Evolutionary conservation across 2,797 vertebrate genomes (phyloP).

Genomic region (Siniperca obscura): DNA sequence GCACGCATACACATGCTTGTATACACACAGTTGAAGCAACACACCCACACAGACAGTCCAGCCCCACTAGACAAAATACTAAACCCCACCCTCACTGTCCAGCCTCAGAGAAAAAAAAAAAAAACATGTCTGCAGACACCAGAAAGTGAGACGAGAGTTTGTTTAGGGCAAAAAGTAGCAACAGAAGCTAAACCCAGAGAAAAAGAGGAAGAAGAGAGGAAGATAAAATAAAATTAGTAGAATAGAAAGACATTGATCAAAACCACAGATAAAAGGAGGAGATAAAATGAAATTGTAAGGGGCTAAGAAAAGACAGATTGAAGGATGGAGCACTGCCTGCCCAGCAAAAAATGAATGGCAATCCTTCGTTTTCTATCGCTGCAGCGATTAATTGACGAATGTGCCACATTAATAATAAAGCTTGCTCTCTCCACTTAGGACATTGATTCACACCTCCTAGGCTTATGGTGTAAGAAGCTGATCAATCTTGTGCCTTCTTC

Average conservation of each 20-base stretch:
- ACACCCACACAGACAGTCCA: constrained; percentile 35
- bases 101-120: background rate
- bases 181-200: background rate
- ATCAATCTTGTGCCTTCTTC: constrained; percentile 75
- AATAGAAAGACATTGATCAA: constrained; percentile 47
- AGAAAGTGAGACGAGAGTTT: background rate
- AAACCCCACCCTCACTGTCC: constrained; percentile 32
- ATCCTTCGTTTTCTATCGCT: constrained; percentile 66
- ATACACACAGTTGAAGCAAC: constrained; percentile 24
- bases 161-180: constrained; percentile 11
- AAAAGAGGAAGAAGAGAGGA: background rate
- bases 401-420: constrained; percentile 80
- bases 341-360: constrained; percentile 54
- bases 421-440: constrained; percentile 76
- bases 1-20: constrained; percentile 36
- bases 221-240: constrained; percentile 12
- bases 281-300: constrained; percentile 44
- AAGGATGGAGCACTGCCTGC: constrained; percentile 44
- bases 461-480: constrained; percentile 74
- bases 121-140: background rate
- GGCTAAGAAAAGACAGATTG: constrained; percentile 40
- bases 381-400: constrained; percentile 77
- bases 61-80: constrained; percentile 33
- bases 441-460: constrained; percentile 81
- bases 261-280: constrained; percentile 36